Evolutionary conservation across 2,797 vertebrate genomes (phyloP), one percentile per base, ranked within the genome.

Genomic region (Tadarida brasiliensis): DNA sequence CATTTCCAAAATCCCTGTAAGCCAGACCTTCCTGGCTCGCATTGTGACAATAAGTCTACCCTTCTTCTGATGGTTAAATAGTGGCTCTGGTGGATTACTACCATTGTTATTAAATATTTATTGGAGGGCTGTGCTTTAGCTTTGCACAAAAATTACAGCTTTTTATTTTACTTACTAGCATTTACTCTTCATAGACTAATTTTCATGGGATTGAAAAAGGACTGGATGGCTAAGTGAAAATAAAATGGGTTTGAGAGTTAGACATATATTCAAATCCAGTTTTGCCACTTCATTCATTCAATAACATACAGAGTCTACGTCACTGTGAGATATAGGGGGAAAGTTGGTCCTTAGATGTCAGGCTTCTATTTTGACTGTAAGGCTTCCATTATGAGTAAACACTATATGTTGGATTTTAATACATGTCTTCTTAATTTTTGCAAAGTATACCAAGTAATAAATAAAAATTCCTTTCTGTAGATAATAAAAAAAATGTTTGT

Each of bases 361-460:
- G 30, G 24, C 24, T 73, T 44, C 63, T 94, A 24, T 51, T 83
- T 91, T 83, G 30, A 61, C 24, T 87, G 17, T 49, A 65, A 61
- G 71, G 39, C 24, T 70, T 49, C 39, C 80, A 61, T 39, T 83
- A 61, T 51, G 35, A 73, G 16, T 85, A 49, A 88, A 67, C 24
- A 73, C 10, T 12, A 22, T 24, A 39, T 33, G 24, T 91, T 87
- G 33, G 16, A 78, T 67, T 77, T 95, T 95, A 65, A 76, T 90
- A 73, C 26, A 33, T 68, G 16, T 67, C 67, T 81, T 84, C 33
- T 61, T 83, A 83, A 88, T 83, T 83, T 95, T 78, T 71, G n/a
- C 28, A 93, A 92, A 95, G 77, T 59, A 65, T 59, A 77, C 35
- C 30, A 90, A 35, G 26, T 57, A 93, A 95, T 91, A 28, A 92